Percentiles rank a stretch among this genome's conserved stretches.
These are phyloP conservation scores for Megaceryle alcyon DNA, from an alignment of 2,797 vertebrate species.

Conservation along the genomic window DNA sequence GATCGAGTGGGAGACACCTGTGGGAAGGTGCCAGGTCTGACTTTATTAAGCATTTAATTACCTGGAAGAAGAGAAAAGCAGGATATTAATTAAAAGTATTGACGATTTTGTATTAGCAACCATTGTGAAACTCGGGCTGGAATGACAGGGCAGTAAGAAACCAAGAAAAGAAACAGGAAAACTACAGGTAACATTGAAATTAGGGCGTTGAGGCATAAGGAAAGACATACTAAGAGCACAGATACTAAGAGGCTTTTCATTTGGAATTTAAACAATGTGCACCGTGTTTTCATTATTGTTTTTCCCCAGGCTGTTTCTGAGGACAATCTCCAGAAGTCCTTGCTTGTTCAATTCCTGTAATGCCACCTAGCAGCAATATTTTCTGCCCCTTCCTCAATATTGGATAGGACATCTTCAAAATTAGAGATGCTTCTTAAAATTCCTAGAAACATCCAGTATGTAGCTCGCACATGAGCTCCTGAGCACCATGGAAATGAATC, in stretches of 20 bases:
- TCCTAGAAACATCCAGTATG: not conserved
- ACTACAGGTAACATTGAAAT: not conserved
- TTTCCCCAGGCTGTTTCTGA: not conserved
- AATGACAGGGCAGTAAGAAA: not conserved
- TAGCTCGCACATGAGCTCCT: not conserved
- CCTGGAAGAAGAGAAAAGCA: not conserved
- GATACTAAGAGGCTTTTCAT: not conserved
- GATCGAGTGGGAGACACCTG: not conserved
- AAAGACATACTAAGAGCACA: not conserved
- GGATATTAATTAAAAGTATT: slow-evolving; percentile 31
- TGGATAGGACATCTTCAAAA: not conserved
- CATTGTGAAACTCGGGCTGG: not conserved
- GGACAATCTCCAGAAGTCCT: not conserved
- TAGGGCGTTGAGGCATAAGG: not conserved
- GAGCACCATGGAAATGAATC: not conserved
- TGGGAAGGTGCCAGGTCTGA: not conserved
- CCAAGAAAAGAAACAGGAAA: not conserved
- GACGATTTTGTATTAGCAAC: not conserved
- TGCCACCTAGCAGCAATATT: not conserved
- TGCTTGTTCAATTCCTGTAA: not conserved
- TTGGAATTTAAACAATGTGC: not conserved
- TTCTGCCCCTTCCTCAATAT: not conserved
- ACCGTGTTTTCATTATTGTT: not conserved
- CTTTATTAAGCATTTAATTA: slow-evolving; percentile 55
- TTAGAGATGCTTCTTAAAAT: not conserved